Evolutionary conservation across 1,140 invertebrate species (phyloP), one percentile per base, ranked within the genome.

Genomic region (Drosophila azteca): DNA sequence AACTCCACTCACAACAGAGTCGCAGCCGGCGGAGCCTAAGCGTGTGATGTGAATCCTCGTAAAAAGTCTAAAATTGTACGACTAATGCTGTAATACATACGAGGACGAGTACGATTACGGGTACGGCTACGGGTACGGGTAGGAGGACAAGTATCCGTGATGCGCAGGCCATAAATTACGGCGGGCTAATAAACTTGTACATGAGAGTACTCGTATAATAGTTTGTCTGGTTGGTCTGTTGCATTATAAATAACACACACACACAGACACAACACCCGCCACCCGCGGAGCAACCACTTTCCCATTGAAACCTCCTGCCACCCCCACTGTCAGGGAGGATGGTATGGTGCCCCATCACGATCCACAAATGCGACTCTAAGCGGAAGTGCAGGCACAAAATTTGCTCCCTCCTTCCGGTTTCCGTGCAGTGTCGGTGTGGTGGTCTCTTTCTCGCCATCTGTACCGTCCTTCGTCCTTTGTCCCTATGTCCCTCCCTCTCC

Each of bases 311-410:
- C 31, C 31, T 9, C 8, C 46, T 48, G 50, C 63, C 46, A n/a
- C 58, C 39, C 63, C 63, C 46, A n/a, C 58, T 31, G 26, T 20
- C 39, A 26, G 24, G 24, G 24, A 5, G 24, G 24, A 9, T 50
- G 31, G 31, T 3, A 3, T 11, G 35, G 3, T 39, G 15, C 13
- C 26, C 15, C 15, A 26, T 24, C 59, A 59, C 29, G 58, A 35
- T 45, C 62, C 71, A 45, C 80, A 77, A 60, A 75, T 67, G 72
- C 50, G 17, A 69, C 77, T 80, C 63, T 68, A 64, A 83, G 51
- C 79, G 79, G 79, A 83, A 83, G 79, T 83, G 81, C 80, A 83
- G 82, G 73, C 80, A 85, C 77, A 76, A 76, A 80, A 83, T 83
- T 76, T 84, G 71, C 77, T 79, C 67, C 69, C 67, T 50, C 69